These are phyloP conservation scores for Manduca sexta DNA, from an alignment of 1,140 invertebrate species.

Conservation along the genomic window DNA sequence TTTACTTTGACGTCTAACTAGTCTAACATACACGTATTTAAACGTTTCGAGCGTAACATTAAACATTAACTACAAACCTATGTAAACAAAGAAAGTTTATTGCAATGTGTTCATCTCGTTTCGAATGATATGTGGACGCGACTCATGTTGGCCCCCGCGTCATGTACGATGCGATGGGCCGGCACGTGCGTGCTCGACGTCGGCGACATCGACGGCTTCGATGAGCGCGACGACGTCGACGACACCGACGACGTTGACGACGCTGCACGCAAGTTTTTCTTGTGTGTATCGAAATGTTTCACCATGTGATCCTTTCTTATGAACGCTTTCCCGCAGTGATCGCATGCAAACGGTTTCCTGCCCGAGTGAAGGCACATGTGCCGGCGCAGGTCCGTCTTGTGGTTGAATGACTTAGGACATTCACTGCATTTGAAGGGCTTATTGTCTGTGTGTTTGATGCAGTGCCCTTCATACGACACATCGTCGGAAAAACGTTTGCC, in stretches of 20 bases:
- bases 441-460: constrained; percentile 84
- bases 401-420: constrained; percentile 87
- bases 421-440: constrained; percentile 92
- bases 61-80: constrained; percentile 29
- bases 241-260: constrained; percentile 23
- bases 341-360: constrained; percentile 86
- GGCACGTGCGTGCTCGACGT: constrained; percentile 19
- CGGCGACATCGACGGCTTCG: constrained; percentile 36
- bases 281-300: constrained; percentile 92
- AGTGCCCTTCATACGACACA: constrained; percentile 79
- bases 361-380: constrained; percentile 91
- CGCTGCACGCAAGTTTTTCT: constrained; percentile 53
- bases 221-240: constrained; percentile 22
- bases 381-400: constrained; percentile 92
- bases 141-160: constrained; percentile 9
- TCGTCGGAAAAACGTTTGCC: constrained; percentile 87
- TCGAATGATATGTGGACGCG: constrained; percentile 48
- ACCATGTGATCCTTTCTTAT: constrained; percentile 96
- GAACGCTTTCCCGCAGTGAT: constrained; percentile 90
- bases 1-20: neutral
- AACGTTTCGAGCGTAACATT: constrained; percentile 18
- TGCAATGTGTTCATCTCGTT: constrained; percentile 25
- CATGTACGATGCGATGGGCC: too few species aligned
- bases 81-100: constrained; percentile 31
- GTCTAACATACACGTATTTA: constrained; percentile 32